Percentiles rank a stretch among this genome's conserved stretches.
phyloP scores from a whole-genome alignment of 2,797 vertebrate genomes.

The Malacoctenus gilli region DNA sequence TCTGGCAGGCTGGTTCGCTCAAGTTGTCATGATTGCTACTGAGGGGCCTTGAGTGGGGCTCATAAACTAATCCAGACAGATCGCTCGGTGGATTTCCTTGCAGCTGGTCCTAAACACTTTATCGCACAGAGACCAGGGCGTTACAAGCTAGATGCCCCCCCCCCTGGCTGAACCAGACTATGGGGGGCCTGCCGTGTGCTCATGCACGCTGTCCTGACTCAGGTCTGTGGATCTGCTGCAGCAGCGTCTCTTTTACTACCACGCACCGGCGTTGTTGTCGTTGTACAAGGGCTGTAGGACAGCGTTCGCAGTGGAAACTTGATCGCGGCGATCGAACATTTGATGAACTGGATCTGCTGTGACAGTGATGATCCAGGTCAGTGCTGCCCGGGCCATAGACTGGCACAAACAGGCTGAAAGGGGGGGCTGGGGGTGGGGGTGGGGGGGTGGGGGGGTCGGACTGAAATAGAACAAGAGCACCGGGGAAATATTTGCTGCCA shows the following conservation, averaged over 20 bases:
- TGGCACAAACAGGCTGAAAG: conserved; percentile 53
- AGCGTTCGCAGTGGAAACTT: conserved; percentile 65
- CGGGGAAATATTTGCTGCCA: conserved; percentile 38
- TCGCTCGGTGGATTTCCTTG: conserved; percentile 28
- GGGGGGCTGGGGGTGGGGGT: no score
- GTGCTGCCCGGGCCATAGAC: conserved; percentile 47
- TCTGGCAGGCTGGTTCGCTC: conserved; percentile 27
- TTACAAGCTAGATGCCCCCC: conserved; percentile 26
- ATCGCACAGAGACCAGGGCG: conserved; percentile 18
- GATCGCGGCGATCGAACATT: conserved; percentile 66
- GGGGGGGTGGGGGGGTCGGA: no score
- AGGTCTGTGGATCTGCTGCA: conserved; percentile 34
- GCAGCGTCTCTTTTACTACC: conserved; percentile 23
- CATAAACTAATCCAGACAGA: conserved; percentile 33
- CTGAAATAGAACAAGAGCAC: conserved; percentile 69
- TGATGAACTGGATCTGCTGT: conserved; percentile 66
- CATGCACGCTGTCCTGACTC: conserved; percentile 14
- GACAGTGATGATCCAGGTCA: conserved; percentile 72
- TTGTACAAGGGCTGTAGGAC: conserved; percentile 54
- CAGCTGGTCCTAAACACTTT: conserved; percentile 24
- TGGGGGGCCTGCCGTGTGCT: conserved; percentile 10
- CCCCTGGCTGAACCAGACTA: conserved; percentile 52
- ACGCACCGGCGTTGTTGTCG: conserved; percentile 55
- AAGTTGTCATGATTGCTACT: conserved; percentile 36
- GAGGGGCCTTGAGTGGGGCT: conserved; percentile 26